Percentiles rank a stretch among this genome's conserved stretches.
These are phyloP conservation scores for Ammodytes dubius DNA, from an alignment of 2,113 vertebrate species.

Conservation along the genomic window DNA sequence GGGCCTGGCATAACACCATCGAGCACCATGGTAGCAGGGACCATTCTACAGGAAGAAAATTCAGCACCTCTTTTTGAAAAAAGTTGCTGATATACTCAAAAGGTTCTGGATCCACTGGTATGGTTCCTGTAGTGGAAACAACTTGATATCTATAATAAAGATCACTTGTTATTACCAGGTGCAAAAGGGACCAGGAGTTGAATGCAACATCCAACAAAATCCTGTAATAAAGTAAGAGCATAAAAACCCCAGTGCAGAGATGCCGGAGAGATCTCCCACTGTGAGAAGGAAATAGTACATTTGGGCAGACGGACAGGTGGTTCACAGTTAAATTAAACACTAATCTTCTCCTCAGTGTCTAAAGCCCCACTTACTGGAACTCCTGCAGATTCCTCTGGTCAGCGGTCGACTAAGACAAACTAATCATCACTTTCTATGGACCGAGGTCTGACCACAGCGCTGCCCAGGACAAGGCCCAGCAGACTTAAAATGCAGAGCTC, in stretches of 20 bases:
- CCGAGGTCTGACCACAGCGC: constrained; percentile 70
- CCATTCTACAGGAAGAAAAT: not conserved
- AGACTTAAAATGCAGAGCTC: constrained; percentile 61
- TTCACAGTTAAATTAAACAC: constrained; percentile 64
- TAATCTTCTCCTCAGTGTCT: constrained; percentile 68
- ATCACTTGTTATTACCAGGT: not conserved
- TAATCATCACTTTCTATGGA: constrained; percentile 75
- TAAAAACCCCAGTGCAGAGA: not conserved
- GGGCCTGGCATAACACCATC: too few relatives aligned
- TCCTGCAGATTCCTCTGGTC: constrained; percentile 73
- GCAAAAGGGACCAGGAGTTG: not conserved
- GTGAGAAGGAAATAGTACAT: constrained; percentile 9
- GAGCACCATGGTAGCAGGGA: not conserved
- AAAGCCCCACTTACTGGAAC: constrained; percentile 80
- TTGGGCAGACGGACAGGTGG: constrained; percentile 50
- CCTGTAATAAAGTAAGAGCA: not conserved
- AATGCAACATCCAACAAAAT: not conserved
- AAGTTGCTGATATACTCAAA: not conserved
- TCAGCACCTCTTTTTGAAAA: too few relatives aligned
- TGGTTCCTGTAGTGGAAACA: not conserved
- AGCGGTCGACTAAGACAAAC: constrained; percentile 79
- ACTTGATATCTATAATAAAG: not conserved
- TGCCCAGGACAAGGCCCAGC: constrained; percentile 68
- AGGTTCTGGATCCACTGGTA: not conserved
- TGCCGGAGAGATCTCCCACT: not conserved